A percentile compares a stretch with the other conserved stretches of the same genome.
Conservation (phyloP, 37 sponge, comb jelly and placozoan genomes). For the Hormiphora californensis region DNA sequence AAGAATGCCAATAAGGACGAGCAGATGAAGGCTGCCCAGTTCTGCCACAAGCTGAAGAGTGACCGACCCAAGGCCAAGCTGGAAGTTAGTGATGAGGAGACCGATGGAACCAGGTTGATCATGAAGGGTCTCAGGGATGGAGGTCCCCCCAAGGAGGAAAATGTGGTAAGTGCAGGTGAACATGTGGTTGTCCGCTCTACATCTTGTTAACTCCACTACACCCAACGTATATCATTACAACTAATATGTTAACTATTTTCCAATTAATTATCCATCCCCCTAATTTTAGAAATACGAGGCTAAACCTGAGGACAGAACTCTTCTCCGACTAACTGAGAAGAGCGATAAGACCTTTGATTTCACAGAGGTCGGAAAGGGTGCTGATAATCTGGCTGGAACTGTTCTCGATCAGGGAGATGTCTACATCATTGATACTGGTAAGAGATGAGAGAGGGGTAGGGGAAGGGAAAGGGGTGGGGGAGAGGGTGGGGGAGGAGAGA, state of each 20-base stretch:
- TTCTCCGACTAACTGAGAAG: conserved; percentile 36
- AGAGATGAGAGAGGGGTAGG: no score
- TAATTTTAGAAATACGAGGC: conserved; percentile 50
- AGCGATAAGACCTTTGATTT: conserved; percentile 38
- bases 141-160: conserved; percentile 52
- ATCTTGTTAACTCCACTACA: no score
- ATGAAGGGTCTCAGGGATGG: conserved; percentile 37
- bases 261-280: no score
- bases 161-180: not conserved
- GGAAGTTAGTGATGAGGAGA: conserved; percentile 36
- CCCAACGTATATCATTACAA: no score
- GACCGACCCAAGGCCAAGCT: conserved; percentile 46
- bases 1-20: conserved; percentile 94
- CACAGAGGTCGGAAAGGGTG: conserved; percentile 32
- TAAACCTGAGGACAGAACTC: conserved; percentile 6
- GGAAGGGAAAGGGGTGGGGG: no score
- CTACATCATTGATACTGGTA: conserved; percentile 50
- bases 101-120: conserved; percentile 32
- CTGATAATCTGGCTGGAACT: not conserved
- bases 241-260: no score
- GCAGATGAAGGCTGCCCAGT: conserved; percentile 88
- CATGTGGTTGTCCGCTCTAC: no score
- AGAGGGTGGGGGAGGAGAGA: no score
- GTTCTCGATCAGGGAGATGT: conserved; percentile 52
- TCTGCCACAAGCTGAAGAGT: conserved; percentile 67